Base-by-base conservation (phyloP, 2,797 vertebrate genomes). In the Acomys russatus region DNA sequence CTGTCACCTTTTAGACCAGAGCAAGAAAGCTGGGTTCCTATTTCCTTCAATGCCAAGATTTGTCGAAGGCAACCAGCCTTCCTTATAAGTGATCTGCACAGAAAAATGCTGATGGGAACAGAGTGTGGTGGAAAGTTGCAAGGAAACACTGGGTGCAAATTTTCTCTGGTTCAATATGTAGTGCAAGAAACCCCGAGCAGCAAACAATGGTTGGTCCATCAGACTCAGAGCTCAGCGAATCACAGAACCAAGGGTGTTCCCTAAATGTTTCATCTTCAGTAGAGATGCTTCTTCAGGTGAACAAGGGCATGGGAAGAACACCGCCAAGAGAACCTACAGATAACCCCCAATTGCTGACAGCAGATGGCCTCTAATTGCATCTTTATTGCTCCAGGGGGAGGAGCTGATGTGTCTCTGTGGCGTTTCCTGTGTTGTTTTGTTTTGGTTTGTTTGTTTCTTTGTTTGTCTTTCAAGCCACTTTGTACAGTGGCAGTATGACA, bases 361-460 rank as follows among this genome's bases (percentile, higher is more conserved):
- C 98, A 98, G 98, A 98, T 98, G 98, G 98, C 95, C 89, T 95
- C 97, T 98, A 98, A 98, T 98, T 97, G 98, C 97, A 97, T 91
- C 94, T 98, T 98, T 98, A 98, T 98, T 98, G 96, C 98, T 97
- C 98, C 94, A 87, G 95, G 95, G 93, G 98, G 98, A 97, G 97
- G 94, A 95, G 97, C 98, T 98, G 98, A 96, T 80, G 74, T 94
- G 97, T 97, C 96, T 96, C 92, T 91, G 9, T 93, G 68, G 4
- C 82, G 66, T 12, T 78, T 93, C 88, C 76, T 80, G 63, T 70
- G n/a, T 56, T 54, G 77, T 97, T 95, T 79, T n/a, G n/a, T 18
- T 64, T 68, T 66, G 89, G 89, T 96, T 97, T 96, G 77, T 94
- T 96, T 97, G 83, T 94, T 97, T 96, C 28, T 83, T 97, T 92